Base-by-base conservation (phyloP, 2,113 vertebrate species). In the Carassius gibelio region DNA sequence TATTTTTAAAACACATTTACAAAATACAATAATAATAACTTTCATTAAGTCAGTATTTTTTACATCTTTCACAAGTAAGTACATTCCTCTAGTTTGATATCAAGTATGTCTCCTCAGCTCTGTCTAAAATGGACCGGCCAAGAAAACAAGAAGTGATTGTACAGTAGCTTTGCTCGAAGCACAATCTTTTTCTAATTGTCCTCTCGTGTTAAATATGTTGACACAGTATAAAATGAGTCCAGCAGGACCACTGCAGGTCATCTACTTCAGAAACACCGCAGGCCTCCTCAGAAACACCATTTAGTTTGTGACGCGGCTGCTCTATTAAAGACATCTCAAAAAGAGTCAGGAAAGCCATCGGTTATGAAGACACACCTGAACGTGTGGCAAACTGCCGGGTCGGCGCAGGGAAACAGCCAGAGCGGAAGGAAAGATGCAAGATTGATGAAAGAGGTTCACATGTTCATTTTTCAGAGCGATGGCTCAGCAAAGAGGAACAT, bases 401-500 rank as follows among this genome's bases (percentile, higher is more conserved):
- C 42, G 2, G 42, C 8, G 8, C 9, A 10, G 42, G 8, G 42
- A 45, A 45, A 10, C 11, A 48, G 45, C 45, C 45, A 48, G 45
- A 48, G 45, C 3, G 45, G 9, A 48, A 45, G 10, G 45, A 57
- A 81, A 86, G 69, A 82, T 75, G 72, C 84, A 81, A 55, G 42
- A 75, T 83, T 74, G 42, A 30, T 52, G 45, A 76, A 83, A 68
- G 75, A 66, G 83, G 23, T n/a, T 81, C 26, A 69, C 77, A 30
- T n/a, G 76, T 76, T 57, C 59, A 85, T 87, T 75, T 77, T 75
- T 85, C 86, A 89, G 62, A 76, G 79, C 30, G 62, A 87, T 69
- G 77, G 79, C 30, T 75, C 69, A 71, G 75, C 42, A 78, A 85
- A 83, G 55, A 48, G 30, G 72, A 85, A 59, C 69, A 84, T 78